phyloP scores from a whole-genome alignment of 1,140 invertebrate species.

The Asbolus verrucosus region DNA sequence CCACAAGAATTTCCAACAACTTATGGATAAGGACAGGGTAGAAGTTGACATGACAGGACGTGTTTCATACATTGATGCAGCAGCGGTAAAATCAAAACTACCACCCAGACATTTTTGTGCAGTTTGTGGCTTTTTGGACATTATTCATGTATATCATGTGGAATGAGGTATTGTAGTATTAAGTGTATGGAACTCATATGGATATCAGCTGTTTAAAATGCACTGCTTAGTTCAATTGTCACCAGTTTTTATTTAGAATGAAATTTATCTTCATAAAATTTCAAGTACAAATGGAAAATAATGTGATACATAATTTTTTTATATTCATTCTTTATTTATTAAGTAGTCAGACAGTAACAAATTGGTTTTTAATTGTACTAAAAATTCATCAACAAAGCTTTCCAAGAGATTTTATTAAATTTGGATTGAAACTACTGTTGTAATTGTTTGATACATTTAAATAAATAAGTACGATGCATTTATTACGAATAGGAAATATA shows the following conservation, averaged over 20 bases:
- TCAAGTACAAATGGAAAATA: no score
- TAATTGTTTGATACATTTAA: constrained; percentile 17
- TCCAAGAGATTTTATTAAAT: constrained; percentile 20
- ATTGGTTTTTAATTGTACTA: constrained; percentile 30
- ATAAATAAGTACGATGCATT: constrained; percentile 39
- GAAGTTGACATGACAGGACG: constrained; percentile 75
- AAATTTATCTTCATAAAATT: no score
- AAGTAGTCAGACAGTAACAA: constrained; percentile 35
- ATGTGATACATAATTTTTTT: constrained; percentile 11
- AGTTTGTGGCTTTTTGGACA: constrained; percentile 93
- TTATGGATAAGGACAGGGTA: constrained; percentile 90
- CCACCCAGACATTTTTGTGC: constrained; percentile 93
- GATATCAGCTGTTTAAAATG: constrained; percentile 96
- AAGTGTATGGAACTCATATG: constrained; percentile 92
- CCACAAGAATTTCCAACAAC: constrained; percentile 88
- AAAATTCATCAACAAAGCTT: constrained; percentile 34
- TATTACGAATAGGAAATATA: constrained; percentile 43
- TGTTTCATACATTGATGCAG: constrained; percentile 85
- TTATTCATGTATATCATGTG: constrained; percentile 95
- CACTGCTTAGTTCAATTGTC: constrained; percentile 82
- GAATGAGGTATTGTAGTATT: constrained; percentile 88
- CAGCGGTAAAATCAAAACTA: constrained; percentile 75
- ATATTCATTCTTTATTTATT: constrained; percentile 36
- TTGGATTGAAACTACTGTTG: constrained; percentile 12
- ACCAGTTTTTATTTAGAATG: no score